Evolutionary conservation across 2,113 vertebrate genomes (phyloP), one percentile per base, ranked within the genome.

Genomic region (Sylvicapra grimmia): DNA sequence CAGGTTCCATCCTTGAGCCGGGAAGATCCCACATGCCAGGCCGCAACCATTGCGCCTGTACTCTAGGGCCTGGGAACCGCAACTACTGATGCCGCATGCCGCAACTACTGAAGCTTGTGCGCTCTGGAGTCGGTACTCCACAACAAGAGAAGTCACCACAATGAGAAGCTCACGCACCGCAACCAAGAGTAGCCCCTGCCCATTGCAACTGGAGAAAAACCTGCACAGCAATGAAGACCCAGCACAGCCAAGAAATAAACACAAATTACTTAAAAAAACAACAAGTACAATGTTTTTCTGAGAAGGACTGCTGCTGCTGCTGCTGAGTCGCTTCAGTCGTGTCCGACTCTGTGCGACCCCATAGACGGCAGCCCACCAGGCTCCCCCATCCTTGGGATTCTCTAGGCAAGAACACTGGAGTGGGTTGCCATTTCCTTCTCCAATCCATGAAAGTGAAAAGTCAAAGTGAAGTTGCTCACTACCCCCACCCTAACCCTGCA

Each of bases 151-250:
- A 44, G 72, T 40, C 40, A 6, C 40, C 40, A 77, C 40, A 2
- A 3, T 4, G 40, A 44, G 72, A 44, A 14, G 23, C 23, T 14
- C 40, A 0, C 0, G 6, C 72, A 27, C 23, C 12, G 3, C 72
- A 44, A 8, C 23, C 23, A 77, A 8, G 72, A 77, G 36, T 8
- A 44, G 40, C 40, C 72, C 36, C 72, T 44, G 72, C 72, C 23
- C 40, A 27, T 2, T 14, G 72, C 72, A 44, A 44, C 72, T 44
- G 44, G 23, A 77, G 23, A 14, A 44, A 44, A 27, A 44, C 72
- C 72, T 27, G 23, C 23, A 27, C 40, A 44, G 40, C 23, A 44
- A 0, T 44, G 36, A 77, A 77, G 72, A 77, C 23, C 72, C 72
- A 44, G 23, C 40, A 77, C 72, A 77, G 40, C 72, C 72, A 77